Percentiles rank a stretch among this genome's conserved stretches.
These are phyloP conservation scores for Pseudolycoriella hygida DNA, from an alignment of 2,888 invertebrate species.

Conservation along the genomic window DNA sequence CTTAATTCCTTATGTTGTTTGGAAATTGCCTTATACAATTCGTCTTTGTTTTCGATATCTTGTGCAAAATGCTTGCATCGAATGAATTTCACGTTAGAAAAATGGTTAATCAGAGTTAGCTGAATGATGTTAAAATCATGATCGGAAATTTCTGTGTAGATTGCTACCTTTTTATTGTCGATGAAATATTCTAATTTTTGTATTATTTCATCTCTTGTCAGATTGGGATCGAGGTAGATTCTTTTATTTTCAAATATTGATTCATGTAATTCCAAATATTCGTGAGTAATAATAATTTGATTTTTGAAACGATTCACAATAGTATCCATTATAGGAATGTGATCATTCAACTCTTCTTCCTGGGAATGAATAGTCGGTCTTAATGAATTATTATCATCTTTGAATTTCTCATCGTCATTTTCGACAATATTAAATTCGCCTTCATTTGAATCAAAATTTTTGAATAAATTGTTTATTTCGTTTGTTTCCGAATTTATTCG, in stretches of 20 bases:
- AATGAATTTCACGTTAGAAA: constrained; percentile 3
- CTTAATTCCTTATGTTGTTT: constrained; percentile 6
- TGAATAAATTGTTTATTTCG: background rate
- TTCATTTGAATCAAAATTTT: background rate
- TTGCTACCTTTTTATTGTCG: background rate
- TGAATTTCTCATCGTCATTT: too few relatives aligned
- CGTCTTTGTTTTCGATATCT: constrained; percentile 3
- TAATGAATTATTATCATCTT: too few relatives aligned
- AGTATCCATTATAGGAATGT: too few relatives aligned
- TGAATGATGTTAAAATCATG: constrained; percentile 2
- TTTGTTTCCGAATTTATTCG: background rate
- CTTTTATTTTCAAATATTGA: background rate
- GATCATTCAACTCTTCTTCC: too few relatives aligned
- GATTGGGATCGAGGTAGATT: background rate
- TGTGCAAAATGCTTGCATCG: constrained; percentile 3
- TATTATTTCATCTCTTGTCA: background rate
- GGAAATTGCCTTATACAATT: constrained; percentile 2
- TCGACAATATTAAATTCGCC: background rate
- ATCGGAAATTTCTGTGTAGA: background rate
- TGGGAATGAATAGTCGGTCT: too few relatives aligned
- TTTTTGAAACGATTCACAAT: too few relatives aligned
- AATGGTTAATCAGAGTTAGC: constrained; percentile 1
- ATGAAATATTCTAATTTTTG: background rate
- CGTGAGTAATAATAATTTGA: too few relatives aligned
- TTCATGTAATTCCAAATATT: background rate